These are phyloP conservation scores for Hephaestus fuliginosus DNA, from an alignment of 2,797 vertebrate species.

Conservation along the genomic window DNA sequence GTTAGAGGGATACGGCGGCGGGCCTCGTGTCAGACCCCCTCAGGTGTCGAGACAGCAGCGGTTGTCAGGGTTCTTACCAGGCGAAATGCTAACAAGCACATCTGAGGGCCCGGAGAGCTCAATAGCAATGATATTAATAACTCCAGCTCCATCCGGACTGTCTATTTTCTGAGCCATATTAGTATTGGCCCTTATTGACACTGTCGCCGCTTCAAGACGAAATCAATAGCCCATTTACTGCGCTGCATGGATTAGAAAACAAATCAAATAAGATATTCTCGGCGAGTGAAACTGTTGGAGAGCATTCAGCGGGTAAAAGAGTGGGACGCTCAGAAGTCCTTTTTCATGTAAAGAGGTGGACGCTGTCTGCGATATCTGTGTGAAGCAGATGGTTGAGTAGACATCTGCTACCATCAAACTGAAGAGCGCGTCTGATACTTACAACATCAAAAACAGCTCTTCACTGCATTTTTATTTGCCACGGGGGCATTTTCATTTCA, in stretches of 20 bases:
- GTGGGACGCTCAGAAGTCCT: conserved; percentile 44
- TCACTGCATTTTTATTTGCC: conserved; percentile 46
- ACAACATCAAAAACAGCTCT: conserved; percentile 68
- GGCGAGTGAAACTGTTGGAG: conserved; percentile 49
- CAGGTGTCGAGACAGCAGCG: conserved; percentile 30
- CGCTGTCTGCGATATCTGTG: conserved; percentile 39
- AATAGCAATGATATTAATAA: conserved; percentile 66
- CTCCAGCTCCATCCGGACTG: conserved; percentile 32
- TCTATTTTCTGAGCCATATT: conserved; percentile 51
- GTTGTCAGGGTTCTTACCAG: conserved; percentile 52
- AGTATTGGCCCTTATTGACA: conserved; percentile 60
- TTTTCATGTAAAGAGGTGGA: conserved; percentile 59
- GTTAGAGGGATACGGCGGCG: conserved; percentile 41
- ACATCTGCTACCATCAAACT: conserved; percentile 58
- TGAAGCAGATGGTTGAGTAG: conserved; percentile 65
- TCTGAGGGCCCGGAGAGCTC: conserved; percentile 40
- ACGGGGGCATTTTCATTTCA: conserved; percentile 39
- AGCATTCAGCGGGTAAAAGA: conserved; percentile 46
- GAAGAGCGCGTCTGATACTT: conserved; percentile 52
- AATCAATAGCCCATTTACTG: conserved; percentile 66
- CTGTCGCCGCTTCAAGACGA: conserved; percentile 38
- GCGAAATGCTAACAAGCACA: conserved; percentile 64
- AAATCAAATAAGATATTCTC: conserved; percentile 63
- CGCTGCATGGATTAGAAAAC: conserved; percentile 53
- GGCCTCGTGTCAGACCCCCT: conserved; percentile 34